These are phyloP conservation scores for Aspidiotus rigidus DNA, from an alignment of 2,888 invertebrate species.

Conservation along the genomic window DNA sequence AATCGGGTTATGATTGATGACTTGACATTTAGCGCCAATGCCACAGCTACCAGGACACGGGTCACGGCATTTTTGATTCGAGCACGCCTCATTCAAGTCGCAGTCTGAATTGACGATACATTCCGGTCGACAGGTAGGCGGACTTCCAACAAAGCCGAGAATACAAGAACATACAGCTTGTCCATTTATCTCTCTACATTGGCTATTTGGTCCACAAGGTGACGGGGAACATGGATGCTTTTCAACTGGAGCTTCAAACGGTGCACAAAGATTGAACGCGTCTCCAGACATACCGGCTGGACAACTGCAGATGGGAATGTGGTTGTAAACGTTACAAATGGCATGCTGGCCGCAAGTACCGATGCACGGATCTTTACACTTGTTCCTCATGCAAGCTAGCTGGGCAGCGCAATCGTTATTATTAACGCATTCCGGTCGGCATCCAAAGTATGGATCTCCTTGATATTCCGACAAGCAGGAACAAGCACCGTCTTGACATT, in stretches of 20 bases:
- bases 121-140: constrained; percentile 59
- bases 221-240: constrained; percentile 55
- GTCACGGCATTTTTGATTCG: constrained; percentile 60
- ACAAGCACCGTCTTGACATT: constrained; percentile 55
- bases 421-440: constrained; percentile 64
- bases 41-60: constrained; percentile 68
- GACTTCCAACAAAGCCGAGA: constrained; percentile 58
- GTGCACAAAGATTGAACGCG: constrained; percentile 55
- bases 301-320: constrained; percentile 67
- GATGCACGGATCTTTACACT: constrained; percentile 62
- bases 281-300: constrained; percentile 58
- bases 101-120: constrained; percentile 62
- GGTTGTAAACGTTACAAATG: constrained; percentile 62
- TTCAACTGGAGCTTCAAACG: constrained; percentile 41
- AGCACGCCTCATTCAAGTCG: constrained; percentile 56
- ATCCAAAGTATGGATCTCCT: constrained; percentile 57
- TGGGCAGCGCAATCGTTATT: constrained; percentile 62
- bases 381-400: constrained; percentile 60
- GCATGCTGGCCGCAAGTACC: constrained; percentile 68
- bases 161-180: constrained; percentile 54
- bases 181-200: constrained; percentile 52
- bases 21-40: constrained; percentile 58
- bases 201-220: constrained; percentile 54
- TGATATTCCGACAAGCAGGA: constrained; percentile 53
- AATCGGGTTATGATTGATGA: constrained; percentile 64